Evolutionary conservation across 2,888 invertebrate species (phyloP).

Genomic region (Meandrusa payeni): DNA sequence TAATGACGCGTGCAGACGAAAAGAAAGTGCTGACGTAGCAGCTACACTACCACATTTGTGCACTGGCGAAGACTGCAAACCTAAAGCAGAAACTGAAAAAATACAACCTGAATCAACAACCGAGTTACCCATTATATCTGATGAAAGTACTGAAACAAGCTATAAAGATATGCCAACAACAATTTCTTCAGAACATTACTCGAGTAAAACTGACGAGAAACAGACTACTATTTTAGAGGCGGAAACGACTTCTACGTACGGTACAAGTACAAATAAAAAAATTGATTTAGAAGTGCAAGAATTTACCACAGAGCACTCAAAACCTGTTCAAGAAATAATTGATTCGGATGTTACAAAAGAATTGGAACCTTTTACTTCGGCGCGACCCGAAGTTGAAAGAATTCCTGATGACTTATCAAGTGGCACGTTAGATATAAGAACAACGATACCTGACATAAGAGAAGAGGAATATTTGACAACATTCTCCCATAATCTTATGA

Average conservation of each 20-base stretch:
- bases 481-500: background rate
- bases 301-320: conserved; percentile 6
- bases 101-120: conserved; percentile 22
- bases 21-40: conserved; percentile 37
- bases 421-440: background rate
- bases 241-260: conserved; percentile 4
- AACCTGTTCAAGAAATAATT: conserved; percentile 1
- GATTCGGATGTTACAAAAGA: background rate
- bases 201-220: conserved; percentile 16
- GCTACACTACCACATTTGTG: conserved; percentile 39
- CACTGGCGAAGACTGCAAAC: conserved; percentile 39
- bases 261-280: conserved; percentile 10
- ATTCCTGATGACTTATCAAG: background rate
- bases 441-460: background rate
- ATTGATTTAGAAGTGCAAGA: conserved; percentile 8
- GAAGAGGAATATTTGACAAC: conserved; percentile 14
- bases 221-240: conserved; percentile 6
- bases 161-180: background rate
- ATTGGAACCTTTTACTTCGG: conserved; percentile 4
- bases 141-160: conserved; percentile 9
- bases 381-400: background rate
- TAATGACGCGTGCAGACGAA: conserved; percentile 50
- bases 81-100: conserved; percentile 24
- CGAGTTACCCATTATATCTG: conserved; percentile 10
- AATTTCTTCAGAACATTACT: background rate